Conservation (phyloP, 2,113 vertebrate genomes). For the Phrynosoma platyrhinos region DNA sequence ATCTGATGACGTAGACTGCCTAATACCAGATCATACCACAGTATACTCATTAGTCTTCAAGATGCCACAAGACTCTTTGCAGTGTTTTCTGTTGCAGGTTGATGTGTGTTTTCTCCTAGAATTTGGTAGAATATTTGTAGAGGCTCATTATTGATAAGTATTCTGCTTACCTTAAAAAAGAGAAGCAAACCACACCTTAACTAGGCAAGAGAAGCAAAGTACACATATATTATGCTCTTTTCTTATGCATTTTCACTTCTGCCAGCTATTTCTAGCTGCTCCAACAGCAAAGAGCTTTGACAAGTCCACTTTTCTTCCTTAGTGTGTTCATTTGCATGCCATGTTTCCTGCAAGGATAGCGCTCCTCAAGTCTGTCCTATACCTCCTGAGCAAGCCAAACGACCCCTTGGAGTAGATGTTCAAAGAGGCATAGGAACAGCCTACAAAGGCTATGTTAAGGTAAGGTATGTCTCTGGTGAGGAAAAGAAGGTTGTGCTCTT, state of each 20-base stretch:
- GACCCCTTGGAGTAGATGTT: conserved; percentile 95
- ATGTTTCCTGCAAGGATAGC: conserved; percentile 93
- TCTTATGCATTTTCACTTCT: conserved; percentile 12
- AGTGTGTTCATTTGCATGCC: conserved; percentile 97
- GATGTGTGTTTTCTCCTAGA: neutral
- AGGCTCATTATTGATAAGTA: neutral
- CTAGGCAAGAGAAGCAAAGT: neutral
- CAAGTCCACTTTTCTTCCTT: conserved; percentile 61
- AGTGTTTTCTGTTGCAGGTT: neutral
- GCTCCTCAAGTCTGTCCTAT: conserved; percentile 95
- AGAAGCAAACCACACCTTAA: neutral
- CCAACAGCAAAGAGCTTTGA: conserved; percentile 22
- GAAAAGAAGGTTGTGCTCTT: neutral
- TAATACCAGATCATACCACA: neutral
- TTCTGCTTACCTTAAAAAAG: neutral
- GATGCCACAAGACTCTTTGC: neutral
- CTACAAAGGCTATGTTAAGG: conserved; percentile 96
- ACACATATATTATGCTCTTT: neutral
- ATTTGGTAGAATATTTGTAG: neutral
- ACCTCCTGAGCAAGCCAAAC: conserved; percentile 93
- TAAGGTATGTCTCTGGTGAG: conserved; percentile 71
- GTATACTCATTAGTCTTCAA: neutral
- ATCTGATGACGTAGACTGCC: neutral
- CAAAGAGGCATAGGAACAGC: conserved; percentile 96
- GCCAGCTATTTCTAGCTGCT: conserved; percentile 18